Conservation (phyloP, 1,140 invertebrate genomes). For the Cotesia vestalis region DNA sequence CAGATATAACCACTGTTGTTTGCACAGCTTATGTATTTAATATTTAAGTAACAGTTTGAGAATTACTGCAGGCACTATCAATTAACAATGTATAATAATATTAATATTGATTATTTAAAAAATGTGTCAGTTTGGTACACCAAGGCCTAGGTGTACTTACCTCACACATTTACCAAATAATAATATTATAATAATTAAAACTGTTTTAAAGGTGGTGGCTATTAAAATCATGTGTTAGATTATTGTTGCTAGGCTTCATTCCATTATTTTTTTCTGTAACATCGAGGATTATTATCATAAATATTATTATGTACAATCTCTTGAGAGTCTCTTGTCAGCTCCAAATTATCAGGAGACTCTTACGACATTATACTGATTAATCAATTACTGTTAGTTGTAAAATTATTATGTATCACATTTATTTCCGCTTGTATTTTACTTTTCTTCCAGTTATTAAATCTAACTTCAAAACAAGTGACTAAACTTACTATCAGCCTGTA, state of each 20-base stretch:
- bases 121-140: conserved; percentile 42
- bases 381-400: too few species aligned
- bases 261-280: conserved; percentile 54
- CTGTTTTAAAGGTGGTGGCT: conserved; percentile 54
- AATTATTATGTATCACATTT: too few species aligned
- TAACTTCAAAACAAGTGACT: conserved; percentile 50
- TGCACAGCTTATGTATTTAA: conserved; percentile 5
- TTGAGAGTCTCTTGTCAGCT: conserved; percentile 50
- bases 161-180: not conserved
- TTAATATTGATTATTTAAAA: conserved; percentile 27
- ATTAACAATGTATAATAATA: conserved; percentile 8
- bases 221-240: conserved; percentile 46
- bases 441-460: conserved; percentile 45
- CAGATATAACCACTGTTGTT: conserved; percentile 37
- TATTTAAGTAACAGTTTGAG: conserved; percentile 47
- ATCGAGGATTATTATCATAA: conserved; percentile 50
- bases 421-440: conserved; percentile 9
- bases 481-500: conserved; percentile 56
- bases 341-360: conserved; percentile 49
- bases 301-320: conserved; percentile 50
- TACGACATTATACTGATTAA: conserved; percentile 51
- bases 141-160: conserved; percentile 53
- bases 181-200: conserved; percentile 38
- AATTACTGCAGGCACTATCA: conserved; percentile 46
- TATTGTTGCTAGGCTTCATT: conserved; percentile 58